phyloP scores from a whole-genome alignment of 1,140 invertebrate species.

The Pseudomyrmex cubaensis region DNA sequence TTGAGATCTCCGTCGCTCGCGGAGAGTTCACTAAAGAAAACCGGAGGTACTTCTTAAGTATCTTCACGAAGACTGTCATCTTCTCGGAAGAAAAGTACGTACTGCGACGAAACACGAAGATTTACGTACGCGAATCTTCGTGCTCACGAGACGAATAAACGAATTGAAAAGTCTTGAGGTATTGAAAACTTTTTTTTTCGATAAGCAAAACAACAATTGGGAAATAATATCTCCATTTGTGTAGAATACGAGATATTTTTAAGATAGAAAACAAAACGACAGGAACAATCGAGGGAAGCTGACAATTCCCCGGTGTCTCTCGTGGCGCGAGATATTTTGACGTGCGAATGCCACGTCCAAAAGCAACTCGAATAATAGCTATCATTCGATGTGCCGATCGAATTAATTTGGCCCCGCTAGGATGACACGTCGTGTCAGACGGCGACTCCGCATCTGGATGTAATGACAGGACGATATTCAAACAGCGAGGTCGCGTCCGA shows the following conservation, averaged over 20 bases:
- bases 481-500: constrained; percentile 49
- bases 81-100: constrained; percentile 73
- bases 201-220: too few species aligned
- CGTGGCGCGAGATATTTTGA: neutral
- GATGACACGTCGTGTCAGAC: constrained; percentile 32
- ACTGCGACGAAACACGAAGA: constrained; percentile 17
- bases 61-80: constrained; percentile 78
- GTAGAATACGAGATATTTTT: too few species aligned
- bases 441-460: constrained; percentile 54
- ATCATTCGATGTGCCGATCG: constrained; percentile 29
- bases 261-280: too few species aligned
- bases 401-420: constrained; percentile 60
- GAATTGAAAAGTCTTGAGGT: too few species aligned
- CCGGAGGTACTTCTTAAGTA: constrained; percentile 73
- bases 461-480: constrained; percentile 68
- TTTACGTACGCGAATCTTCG: constrained; percentile 1
- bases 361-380: constrained; percentile 38
- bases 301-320: neutral
- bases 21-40: constrained; percentile 76
- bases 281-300: neutral
- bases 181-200: too few species aligned
- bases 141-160: too few species aligned
- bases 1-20: constrained; percentile 49
- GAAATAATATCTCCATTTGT: too few species aligned
- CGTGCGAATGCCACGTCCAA: constrained; percentile 6